Conservation (phyloP, 2,113 vertebrate species). For the Pteruthius melanotis region DNA sequence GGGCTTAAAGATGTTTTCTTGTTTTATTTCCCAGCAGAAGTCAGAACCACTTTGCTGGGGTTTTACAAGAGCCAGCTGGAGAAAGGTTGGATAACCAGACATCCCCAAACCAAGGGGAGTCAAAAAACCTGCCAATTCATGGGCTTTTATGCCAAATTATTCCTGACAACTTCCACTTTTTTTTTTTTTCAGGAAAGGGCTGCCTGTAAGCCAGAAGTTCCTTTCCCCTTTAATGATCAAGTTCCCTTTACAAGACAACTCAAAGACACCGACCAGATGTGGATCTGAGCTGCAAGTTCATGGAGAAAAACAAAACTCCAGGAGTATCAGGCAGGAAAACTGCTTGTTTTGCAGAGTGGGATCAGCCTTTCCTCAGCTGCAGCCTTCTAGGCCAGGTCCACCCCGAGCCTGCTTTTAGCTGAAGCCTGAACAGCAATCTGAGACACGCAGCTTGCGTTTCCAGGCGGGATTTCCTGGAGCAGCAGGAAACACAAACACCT, state of each 20-base stretch:
- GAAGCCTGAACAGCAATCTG: not conserved
- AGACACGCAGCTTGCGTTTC: not conserved
- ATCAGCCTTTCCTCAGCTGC: not conserved
- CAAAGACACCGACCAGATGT: not conserved
- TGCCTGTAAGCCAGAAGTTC: not conserved
- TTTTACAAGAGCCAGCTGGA: conserved; percentile 45
- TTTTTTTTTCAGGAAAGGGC: not conserved
- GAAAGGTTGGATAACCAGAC: conserved; percentile 37
- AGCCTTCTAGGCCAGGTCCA: not conserved
- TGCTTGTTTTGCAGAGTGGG: not conserved
- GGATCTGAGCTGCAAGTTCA: not conserved
- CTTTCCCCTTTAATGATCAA: not conserved
- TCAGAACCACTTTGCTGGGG: conserved; percentile 11
- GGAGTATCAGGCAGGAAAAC: not conserved
- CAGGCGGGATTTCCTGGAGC: not conserved
- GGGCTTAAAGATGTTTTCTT: not conserved
- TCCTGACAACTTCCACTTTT: not conserved
- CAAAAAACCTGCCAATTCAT: not conserved
- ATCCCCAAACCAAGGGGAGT: not conserved
- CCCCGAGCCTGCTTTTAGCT: not conserved
- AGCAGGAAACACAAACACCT: not conserved
- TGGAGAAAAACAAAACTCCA: not conserved
- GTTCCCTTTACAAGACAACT: not conserved
- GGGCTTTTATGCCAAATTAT: not conserved
- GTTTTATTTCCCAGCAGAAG: not conserved